Evolutionary conservation across 2,797 vertebrate species (phyloP).

Genomic region (Holocentrus rufus): DNA sequence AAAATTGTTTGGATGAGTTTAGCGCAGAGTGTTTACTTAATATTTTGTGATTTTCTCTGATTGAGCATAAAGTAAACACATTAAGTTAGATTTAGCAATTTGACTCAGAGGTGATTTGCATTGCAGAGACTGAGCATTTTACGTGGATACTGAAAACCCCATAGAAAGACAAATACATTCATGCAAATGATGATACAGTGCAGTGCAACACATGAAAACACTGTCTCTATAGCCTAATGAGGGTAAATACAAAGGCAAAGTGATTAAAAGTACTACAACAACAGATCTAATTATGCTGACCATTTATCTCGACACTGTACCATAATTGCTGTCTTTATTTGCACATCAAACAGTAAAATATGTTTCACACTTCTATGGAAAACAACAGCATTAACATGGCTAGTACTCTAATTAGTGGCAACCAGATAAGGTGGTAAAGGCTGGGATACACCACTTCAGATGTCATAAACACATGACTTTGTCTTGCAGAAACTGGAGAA

Average conservation of each 20-base stretch:
- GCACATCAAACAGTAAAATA: constrained; percentile 62
- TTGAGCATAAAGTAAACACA: constrained; percentile 33
- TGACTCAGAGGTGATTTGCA: constrained; percentile 44
- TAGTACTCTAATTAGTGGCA: constrained; percentile 40
- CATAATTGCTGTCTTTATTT: constrained; percentile 66
- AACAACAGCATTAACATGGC: constrained; percentile 36
- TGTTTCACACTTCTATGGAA: constrained; percentile 29
- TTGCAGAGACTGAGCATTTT: constrained; percentile 8
- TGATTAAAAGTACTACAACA: constrained; percentile 46
- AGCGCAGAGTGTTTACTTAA: constrained; percentile 6
- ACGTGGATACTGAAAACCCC: constrained; percentile 38
- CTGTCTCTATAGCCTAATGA: constrained; percentile 41
- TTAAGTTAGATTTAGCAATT: constrained; percentile 41
- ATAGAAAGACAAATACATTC: constrained; percentile 27
- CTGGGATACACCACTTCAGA: constrained; percentile 31
- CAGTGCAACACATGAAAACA: constrained; percentile 33
- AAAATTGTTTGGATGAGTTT: background rate
- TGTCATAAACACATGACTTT: constrained; percentile 33
- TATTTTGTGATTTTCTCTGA: constrained; percentile 26
- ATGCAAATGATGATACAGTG: constrained; percentile 42
- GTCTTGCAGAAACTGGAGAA: constrained; percentile 17
- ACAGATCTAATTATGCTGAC: constrained; percentile 54
- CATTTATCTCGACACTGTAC: constrained; percentile 56
- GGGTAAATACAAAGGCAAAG: constrained; percentile 36
- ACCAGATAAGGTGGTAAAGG: background rate